Base-by-base conservation (phyloP, 2,888 invertebrate genomes). In the Drosophila monieri region DNA sequence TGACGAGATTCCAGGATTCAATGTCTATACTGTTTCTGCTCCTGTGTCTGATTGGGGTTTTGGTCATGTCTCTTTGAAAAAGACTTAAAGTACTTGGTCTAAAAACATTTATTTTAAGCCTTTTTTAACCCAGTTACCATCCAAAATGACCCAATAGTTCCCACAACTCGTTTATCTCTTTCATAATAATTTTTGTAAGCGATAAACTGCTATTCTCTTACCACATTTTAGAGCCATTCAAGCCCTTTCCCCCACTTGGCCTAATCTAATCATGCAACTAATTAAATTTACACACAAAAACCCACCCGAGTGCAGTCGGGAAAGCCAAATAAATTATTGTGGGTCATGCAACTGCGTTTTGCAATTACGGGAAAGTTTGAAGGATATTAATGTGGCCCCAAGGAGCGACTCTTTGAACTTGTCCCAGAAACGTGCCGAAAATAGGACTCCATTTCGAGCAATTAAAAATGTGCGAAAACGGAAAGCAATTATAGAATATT, bases 381-480 rank as follows among this genome's bases (percentile, higher is more conserved):
- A 54, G 47, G 39, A 51, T 58, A 47, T 58, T 68, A 69, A 59
- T 54, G 61, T 54, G 44, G 41, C 55, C 59, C 69, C 69, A 54
- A 46, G 46, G 43, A 51, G 57, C 60, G 18, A 60, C 77, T 53
- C 80, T 80, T 77, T 80, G 80, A 80, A 80, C 80, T 80, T 80
- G 80, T 72, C 76, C 80, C 80, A 86, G 44, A 81, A 85, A 76
- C 76, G 64, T 66, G 59, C 48, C 49, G 57, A 71, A 72, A 51
- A 37, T 12, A 15, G 39, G 15, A 18, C 39, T 14, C 27, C 37
- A 65, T 23, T 44, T 47, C 9, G 55, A 55, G 69, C 64, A 71
- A 52, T 56, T 62, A 71, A 21, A 49, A 35, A 62, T 52, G 47
- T 51, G 72, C 72, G 77, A 77, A 66, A 60, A 52, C 43, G 32